A percentile compares a stretch with the other conserved stretches of the same genome.
Evolutionary conservation across 2,888 invertebrate genomes (phyloP).

Genomic region (Cantharis rustica): DNA sequence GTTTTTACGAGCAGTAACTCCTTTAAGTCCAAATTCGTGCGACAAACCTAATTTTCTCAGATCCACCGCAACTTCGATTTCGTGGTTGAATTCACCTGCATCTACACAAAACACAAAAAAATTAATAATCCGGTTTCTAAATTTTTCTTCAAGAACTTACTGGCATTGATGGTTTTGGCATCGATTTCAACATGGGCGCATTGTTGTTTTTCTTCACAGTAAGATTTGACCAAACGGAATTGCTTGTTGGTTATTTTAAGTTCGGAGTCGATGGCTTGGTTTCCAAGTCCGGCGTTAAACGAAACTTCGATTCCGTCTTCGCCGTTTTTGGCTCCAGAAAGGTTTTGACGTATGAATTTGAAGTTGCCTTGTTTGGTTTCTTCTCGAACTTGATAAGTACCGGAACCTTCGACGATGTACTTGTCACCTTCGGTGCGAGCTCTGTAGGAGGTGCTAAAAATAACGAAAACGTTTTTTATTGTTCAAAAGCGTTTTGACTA

Average conservation of each 20-base stretch:
- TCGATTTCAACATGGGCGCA: slow-evolving; percentile 76
- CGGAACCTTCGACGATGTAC: slow-evolving; percentile 75
- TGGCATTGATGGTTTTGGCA: slow-evolving; percentile 54
- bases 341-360: slow-evolving; percentile 69
- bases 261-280: slow-evolving; percentile 72
- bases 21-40: slow-evolving; percentile 74
- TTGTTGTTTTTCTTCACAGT: slow-evolving; percentile 79
- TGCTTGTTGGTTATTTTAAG: slow-evolving; percentile 74
- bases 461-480: neutral
- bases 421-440: slow-evolving; percentile 74
- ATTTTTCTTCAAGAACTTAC: slow-evolving; percentile 9
- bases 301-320: slow-evolving; percentile 72
- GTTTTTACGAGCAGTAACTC: slow-evolving; percentile 66
- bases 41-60: slow-evolving; percentile 75
- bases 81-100: slow-evolving; percentile 62
- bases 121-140: neutral
- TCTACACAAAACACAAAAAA: slow-evolving; percentile 53
- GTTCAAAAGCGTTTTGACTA: neutral
- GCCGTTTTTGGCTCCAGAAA: slow-evolving; percentile 63
- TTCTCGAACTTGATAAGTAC: slow-evolving; percentile 71
- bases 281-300: slow-evolving; percentile 71
- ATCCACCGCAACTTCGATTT: slow-evolving; percentile 69
- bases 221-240: slow-evolving; percentile 70
- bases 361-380: slow-evolving; percentile 73
- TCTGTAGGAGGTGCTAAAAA: slow-evolving; percentile 67